These are phyloP conservation scores for Bombyx huttoni DNA, from an alignment of 2,888 invertebrate species.

Conservation along the genomic window DNA sequence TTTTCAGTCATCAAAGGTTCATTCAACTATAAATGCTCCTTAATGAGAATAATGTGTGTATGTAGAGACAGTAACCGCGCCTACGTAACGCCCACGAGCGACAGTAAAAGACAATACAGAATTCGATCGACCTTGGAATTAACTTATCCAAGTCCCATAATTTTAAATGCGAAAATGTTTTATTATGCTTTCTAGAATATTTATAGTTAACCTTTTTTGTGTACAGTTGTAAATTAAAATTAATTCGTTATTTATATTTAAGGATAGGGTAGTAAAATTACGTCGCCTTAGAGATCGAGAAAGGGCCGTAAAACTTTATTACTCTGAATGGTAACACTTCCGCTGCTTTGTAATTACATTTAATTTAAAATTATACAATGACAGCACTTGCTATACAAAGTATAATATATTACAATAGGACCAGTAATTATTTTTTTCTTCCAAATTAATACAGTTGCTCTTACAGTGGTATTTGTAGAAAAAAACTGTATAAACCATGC, in stretches of 20 bases:
- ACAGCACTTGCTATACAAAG: background rate
- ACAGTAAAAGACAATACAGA: background rate
- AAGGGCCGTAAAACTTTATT: background rate
- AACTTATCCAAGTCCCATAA: background rate
- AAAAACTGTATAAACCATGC: no score
- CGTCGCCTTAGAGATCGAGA: background rate
- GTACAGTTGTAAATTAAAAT: background rate
- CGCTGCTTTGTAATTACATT: background rate
- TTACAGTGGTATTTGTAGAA: no score
- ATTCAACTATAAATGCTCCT: conserved; percentile 18
- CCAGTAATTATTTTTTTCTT: no score
- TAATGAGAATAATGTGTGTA: conserved; percentile 26
- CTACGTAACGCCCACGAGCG: conserved; percentile 34
- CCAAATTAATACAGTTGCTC: no score
- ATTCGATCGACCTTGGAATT: background rate
- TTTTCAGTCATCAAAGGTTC: conserved; percentile 14
- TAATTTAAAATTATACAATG: background rate
- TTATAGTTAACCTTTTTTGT: no score
- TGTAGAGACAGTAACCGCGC: conserved; percentile 15
- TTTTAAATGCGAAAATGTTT: background rate
- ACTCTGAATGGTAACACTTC: background rate
- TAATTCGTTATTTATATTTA: background rate
- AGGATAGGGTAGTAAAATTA: background rate
- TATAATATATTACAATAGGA: no score
- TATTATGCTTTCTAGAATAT: background rate